These are phyloP conservation scores for Sebastes kiyomatsui DNA, from an alignment of 2,797 vertebrate genomes.

Conservation along the genomic window DNA sequence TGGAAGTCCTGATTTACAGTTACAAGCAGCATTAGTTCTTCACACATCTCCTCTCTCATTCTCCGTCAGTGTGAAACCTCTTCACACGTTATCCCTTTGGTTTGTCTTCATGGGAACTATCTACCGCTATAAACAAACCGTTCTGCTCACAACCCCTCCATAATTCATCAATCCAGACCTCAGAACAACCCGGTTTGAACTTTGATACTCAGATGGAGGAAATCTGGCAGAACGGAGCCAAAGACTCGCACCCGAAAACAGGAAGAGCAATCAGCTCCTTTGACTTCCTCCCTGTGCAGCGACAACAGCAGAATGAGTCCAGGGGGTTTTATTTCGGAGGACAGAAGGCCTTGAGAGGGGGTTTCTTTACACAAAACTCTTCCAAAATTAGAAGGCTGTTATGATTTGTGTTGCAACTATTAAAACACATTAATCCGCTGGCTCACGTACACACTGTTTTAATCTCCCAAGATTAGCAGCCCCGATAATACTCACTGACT, in stretches of 20 bases:
- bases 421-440: neutral
- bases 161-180: conserved; percentile 43
- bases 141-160: conserved; percentile 1
- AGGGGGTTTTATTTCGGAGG: neutral
- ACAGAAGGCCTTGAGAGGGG: neutral
- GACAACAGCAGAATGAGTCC: neutral
- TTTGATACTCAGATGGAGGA: conserved; percentile 56
- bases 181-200: conserved; percentile 37
- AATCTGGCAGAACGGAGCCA: conserved; percentile 58
- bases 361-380: neutral
- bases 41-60: neutral
- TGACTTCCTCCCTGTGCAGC: conserved; percentile 65
- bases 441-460: neutral
- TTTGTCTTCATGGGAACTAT: conserved; percentile 33
- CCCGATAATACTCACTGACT: neutral
- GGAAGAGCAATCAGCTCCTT: conserved; percentile 77
- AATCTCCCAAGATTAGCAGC: conserved; percentile 9
- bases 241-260: conserved; percentile 70
- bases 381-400: neutral
- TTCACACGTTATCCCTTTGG: neutral
- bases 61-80: neutral
- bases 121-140: neutral
- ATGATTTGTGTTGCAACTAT: neutral
- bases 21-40: neutral
- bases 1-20: conserved; percentile 26